Evolutionary conservation across 1,140 invertebrate species (phyloP).

Genomic region (Dysdera silvatica): DNA sequence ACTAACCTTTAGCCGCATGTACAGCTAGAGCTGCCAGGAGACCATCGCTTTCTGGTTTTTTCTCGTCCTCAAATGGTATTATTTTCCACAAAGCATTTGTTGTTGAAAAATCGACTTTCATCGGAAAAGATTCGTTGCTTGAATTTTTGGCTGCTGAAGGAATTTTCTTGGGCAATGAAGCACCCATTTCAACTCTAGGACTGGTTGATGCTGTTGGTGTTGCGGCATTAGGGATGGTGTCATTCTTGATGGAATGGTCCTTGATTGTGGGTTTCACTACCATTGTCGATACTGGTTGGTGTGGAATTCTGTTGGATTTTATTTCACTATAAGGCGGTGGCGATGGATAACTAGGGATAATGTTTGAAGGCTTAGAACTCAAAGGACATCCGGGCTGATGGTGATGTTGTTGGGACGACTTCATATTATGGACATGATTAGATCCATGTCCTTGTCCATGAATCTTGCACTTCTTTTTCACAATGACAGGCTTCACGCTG

Average conservation of each 20-base stretch:
- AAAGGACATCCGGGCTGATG: background rate
- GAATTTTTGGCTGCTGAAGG: constrained; percentile 3
- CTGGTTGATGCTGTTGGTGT: background rate
- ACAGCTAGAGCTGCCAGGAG: too few species aligned
- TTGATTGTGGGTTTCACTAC: background rate
- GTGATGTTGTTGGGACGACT: background rate
- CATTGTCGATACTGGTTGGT: background rate
- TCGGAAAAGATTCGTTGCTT: too few species aligned
- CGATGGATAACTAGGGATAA: background rate
- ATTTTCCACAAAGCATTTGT: too few species aligned
- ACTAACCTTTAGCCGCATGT: too few species aligned
- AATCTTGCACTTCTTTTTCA: constrained; percentile 11
- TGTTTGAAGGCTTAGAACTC: background rate
- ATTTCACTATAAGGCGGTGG: constrained; percentile 12
- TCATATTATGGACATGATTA: too few species aligned
- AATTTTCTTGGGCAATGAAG: constrained; percentile 11
- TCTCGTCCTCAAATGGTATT: too few species aligned
- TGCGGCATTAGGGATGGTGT: background rate
- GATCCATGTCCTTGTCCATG: constrained; percentile 14
- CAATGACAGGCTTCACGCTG: constrained; percentile 11
- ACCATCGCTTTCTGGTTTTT: too few species aligned
- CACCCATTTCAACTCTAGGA: constrained; percentile 7
- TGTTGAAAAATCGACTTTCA: too few species aligned
- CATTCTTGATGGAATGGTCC: background rate
- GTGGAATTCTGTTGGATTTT: background rate